Evolutionary conservation across 2,888 invertebrate species (phyloP).

Genomic region (Vesta saturnalis): DNA sequence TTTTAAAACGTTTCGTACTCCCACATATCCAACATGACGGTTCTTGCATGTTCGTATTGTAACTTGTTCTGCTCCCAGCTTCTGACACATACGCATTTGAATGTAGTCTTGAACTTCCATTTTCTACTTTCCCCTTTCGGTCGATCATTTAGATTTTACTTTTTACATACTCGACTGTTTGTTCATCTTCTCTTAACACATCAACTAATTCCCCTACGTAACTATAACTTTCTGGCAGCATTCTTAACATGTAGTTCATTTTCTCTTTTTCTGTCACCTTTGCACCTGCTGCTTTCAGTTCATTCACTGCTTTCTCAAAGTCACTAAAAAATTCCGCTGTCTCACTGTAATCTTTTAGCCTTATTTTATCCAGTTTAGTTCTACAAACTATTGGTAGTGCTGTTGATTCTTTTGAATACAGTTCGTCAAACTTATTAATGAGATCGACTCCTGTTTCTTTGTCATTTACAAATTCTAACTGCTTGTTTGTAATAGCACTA

Average conservation of each 20-base stretch:
- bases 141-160: too few relatives aligned
- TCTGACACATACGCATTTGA: too few relatives aligned
- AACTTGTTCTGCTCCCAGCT: too few relatives aligned
- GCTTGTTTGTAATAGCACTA: neutral
- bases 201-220: neutral
- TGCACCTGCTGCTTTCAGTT: neutral
- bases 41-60: too few relatives aligned
- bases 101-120: too few relatives aligned
- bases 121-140: too few relatives aligned
- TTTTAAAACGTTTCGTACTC: too few relatives aligned
- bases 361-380: neutral
- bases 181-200: neutral
- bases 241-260: neutral
- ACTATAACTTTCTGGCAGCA: too few relatives aligned
- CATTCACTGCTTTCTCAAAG: neutral
- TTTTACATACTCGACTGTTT: too few relatives aligned
- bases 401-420: neutral
- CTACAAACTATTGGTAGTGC: neutral
- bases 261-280: neutral
- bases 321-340: neutral
- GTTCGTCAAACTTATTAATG: neutral
- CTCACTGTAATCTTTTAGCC: neutral
- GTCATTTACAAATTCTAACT: neutral
- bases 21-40: too few relatives aligned
- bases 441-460: neutral